phyloP scores from a whole-genome alignment of 2,888 invertebrate genomes.

The Tortrix viridana region DNA sequence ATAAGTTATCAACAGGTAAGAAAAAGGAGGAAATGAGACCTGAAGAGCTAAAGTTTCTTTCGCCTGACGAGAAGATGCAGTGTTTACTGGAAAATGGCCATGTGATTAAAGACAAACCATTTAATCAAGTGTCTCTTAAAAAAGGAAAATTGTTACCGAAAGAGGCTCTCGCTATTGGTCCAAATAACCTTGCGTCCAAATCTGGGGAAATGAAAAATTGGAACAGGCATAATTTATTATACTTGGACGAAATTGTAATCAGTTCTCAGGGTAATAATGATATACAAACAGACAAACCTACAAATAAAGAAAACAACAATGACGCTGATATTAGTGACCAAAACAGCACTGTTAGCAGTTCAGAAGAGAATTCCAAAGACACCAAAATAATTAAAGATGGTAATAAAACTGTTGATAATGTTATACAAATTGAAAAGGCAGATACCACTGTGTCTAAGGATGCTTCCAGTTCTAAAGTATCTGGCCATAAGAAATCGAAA shows the following conservation, averaged over 20 bases:
- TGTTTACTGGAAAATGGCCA: slow-evolving; percentile 57
- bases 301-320: slow-evolving; percentile 72
- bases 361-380: slow-evolving; percentile 26
- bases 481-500: slow-evolving; percentile 13
- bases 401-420: slow-evolving; percentile 10
- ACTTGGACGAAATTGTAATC: slow-evolving; percentile 64
- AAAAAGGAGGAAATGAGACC: slow-evolving; percentile 47
- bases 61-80: slow-evolving; percentile 53
- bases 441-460: background rate
- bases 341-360: slow-evolving; percentile 48
- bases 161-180: slow-evolving; percentile 27
- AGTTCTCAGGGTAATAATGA: slow-evolving; percentile 48
- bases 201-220: slow-evolving; percentile 55
- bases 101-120: slow-evolving; percentile 46
- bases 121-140: slow-evolving; percentile 41
- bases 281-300: slow-evolving; percentile 37
- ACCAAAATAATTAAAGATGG: slow-evolving; percentile 18
- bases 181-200: slow-evolving; percentile 48
- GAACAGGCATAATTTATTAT: slow-evolving; percentile 54
- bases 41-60: slow-evolving; percentile 44
- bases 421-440: background rate
- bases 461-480: background rate
- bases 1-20: slow-evolving; percentile 59
- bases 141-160: slow-evolving; percentile 39
- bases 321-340: slow-evolving; percentile 66